Conservation (phyloP, 2,888 invertebrate species). For the Automeris io region DNA sequence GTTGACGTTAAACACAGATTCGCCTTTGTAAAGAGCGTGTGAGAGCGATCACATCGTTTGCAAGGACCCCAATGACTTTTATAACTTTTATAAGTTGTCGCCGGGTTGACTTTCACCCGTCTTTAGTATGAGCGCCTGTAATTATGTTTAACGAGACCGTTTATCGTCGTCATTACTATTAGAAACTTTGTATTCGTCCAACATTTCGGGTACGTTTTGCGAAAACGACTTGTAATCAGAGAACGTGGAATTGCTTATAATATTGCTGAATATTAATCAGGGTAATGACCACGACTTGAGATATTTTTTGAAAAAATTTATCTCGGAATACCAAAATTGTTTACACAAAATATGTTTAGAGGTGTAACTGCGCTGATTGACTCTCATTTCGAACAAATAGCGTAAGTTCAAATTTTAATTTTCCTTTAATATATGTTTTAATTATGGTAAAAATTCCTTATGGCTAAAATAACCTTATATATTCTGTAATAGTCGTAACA, state of each 20-base stretch:
- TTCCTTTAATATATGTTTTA: too few species aligned
- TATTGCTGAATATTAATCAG: too few species aligned
- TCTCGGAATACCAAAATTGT: too few species aligned
- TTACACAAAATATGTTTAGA: too few species aligned
- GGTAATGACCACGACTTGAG: too few species aligned
- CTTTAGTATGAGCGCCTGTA: constrained; percentile 37
- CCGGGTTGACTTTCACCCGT: constrained; percentile 28
- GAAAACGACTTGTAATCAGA: constrained; percentile 10
- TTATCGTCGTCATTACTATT: constrained; percentile 52
- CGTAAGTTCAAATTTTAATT: too few species aligned
- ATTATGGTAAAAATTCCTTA: too few species aligned
- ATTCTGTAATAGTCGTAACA: too few species aligned
- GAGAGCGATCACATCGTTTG: constrained; percentile 16
- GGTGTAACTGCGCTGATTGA: too few species aligned
- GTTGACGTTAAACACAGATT: constrained; percentile 16
- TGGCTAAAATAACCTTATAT: too few species aligned
- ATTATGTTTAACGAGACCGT: constrained; percentile 59
- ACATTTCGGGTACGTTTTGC: constrained; percentile 5
- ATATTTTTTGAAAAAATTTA: too few species aligned
- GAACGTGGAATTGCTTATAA: constrained; percentile 12
- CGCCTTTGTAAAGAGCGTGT: constrained; percentile 13
- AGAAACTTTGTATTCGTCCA: constrained; percentile 44
- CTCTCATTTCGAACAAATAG: too few species aligned
- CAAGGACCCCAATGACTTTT: constrained; percentile 41
- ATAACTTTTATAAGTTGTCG: constrained; percentile 48